Conservation (phyloP, 2,113 vertebrate species). For the Petromus typicus region DNA sequence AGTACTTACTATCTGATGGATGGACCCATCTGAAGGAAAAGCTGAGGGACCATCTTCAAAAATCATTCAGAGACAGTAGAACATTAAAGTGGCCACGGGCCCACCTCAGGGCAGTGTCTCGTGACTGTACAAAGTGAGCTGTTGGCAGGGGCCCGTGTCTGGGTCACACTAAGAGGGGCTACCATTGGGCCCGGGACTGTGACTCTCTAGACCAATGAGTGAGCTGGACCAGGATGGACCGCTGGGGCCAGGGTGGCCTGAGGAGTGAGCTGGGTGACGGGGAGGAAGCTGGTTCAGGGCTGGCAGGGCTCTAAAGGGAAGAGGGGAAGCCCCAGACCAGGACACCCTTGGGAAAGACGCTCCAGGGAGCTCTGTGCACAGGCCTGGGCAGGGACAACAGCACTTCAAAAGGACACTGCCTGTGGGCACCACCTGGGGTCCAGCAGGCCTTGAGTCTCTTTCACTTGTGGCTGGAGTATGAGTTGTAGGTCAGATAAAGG, state of each 20-base stretch:
- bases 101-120: background rate
- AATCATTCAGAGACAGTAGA: background rate
- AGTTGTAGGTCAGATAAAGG: background rate
- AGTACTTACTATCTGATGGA: background rate
- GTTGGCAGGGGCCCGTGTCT: accelerated
- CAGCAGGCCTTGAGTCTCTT: background rate
- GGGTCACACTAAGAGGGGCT: background rate
- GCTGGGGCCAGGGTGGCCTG: background rate
- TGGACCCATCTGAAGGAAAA: background rate
- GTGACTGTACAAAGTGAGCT: accelerated
- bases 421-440: background rate
- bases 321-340: background rate
- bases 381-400: background rate
- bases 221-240: background rate
- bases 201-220: background rate
- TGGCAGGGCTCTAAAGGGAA: background rate
- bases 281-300: background rate
- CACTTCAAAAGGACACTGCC: background rate
- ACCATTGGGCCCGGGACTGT: background rate
- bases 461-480: accelerated
- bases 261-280: background rate
- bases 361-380: background rate
- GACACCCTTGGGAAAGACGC: accelerated
- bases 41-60: background rate
- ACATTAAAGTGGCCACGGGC: background rate